These are phyloP conservation scores for Phrynosoma platyrhinos DNA, from an alignment of 2,113 vertebrate genomes.

Conservation along the genomic window DNA sequence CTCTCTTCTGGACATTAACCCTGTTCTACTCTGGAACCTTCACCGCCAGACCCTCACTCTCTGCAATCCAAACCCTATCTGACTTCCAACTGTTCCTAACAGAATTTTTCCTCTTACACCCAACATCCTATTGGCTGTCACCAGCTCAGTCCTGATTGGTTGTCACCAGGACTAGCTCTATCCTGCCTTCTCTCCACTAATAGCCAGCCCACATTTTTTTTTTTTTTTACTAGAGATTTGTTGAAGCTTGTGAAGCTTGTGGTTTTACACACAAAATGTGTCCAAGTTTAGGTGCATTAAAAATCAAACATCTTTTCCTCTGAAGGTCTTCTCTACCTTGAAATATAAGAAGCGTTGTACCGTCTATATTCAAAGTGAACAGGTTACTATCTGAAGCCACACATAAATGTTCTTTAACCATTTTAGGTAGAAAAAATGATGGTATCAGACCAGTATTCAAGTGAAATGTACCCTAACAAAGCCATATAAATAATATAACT, in stretches of 20 bases:
- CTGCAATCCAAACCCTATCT: too few species aligned
- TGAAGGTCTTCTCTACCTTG: neutral
- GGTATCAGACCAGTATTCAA: neutral
- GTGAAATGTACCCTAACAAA: neutral
- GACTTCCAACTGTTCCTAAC: too few species aligned
- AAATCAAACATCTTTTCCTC: neutral
- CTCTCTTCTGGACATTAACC: too few species aligned
- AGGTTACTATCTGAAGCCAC: neutral
- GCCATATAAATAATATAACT: neutral
- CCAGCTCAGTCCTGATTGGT: too few species aligned
- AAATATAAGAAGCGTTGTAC: neutral
- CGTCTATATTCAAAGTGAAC: neutral
- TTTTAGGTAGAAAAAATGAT: neutral
- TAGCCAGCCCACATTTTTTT: neutral
- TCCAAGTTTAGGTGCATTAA: neutral
- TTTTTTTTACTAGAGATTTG: neutral
- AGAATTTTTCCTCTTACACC: too few species aligned
- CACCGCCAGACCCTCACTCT: too few species aligned
- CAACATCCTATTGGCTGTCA: too few species aligned
- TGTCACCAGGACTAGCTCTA: too few species aligned
- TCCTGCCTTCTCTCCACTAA: too few species aligned
- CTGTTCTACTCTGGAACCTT: too few species aligned
- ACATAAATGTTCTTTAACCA: neutral
- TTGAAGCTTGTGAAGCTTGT: neutral
- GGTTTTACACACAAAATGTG: neutral